phyloP scores from a whole-genome alignment of 2,888 invertebrate genomes.

The Resseliella maxima region DNA sequence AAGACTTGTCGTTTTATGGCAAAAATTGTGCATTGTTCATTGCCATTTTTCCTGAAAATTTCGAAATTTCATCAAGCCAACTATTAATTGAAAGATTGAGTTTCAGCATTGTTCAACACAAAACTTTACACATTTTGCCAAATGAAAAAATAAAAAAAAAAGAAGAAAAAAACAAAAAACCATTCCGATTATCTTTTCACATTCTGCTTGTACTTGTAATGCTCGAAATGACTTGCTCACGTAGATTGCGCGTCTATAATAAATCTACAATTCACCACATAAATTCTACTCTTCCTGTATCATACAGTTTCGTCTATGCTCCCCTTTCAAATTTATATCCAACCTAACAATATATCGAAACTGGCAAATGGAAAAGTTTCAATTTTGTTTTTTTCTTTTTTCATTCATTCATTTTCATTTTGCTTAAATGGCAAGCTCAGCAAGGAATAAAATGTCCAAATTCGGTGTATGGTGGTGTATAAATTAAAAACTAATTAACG shows the following conservation, averaged over 20 bases:
- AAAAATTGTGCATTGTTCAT: not conserved
- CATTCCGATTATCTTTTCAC: slow-evolving; percentile 28
- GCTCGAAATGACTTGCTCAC: not conserved
- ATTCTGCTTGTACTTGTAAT: not conserved
- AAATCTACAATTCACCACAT: slow-evolving; percentile 33
- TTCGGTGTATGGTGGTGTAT: slow-evolving; percentile 53
- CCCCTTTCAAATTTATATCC: not conserved
- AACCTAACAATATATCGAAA: too few species aligned
- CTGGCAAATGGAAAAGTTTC: slow-evolving; percentile 1
- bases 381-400: not conserved
- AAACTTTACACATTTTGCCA: slow-evolving; percentile 19
- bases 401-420: too few species aligned
- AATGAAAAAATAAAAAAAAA: too few species aligned
- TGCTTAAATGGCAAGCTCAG: slow-evolving; percentile 17
- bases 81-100: slow-evolving; percentile 51
- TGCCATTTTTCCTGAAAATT: not conserved
- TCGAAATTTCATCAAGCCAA: slow-evolving; percentile 19
- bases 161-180: too few species aligned
- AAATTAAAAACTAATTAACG: slow-evolving; percentile 53
- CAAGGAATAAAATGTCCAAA: slow-evolving; percentile 22
- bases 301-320: not conserved
- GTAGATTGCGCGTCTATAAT: not conserved
- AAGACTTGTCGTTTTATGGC: not conserved
- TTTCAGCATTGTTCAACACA: not conserved
- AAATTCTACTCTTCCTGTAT: not conserved